phyloP scores from a whole-genome alignment of 64 coral and sea anemone genomes.

The Porites lutea region DNA sequence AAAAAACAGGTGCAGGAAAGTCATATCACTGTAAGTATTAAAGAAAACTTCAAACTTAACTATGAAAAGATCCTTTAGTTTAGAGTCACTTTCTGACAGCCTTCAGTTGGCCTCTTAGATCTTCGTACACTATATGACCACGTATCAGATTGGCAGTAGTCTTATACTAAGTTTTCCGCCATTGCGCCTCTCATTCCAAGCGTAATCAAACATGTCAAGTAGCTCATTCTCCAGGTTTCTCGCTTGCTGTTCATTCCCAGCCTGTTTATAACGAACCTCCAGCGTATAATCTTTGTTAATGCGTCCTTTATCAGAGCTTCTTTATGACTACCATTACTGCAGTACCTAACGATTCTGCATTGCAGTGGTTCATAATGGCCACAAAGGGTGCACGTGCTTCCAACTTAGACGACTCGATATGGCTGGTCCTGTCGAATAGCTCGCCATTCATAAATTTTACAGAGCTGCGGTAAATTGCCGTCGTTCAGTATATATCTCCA shows the following conservation, averaged over 20 bases:
- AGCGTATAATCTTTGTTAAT: constrained; percentile 3
- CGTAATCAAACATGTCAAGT: constrained; percentile 29
- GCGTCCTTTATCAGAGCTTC: background rate
- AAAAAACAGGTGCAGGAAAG: no score
- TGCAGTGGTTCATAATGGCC: no score
- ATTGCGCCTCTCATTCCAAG: constrained; percentile 20
- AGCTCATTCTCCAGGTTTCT: constrained; percentile 19
- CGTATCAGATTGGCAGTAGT: no score
- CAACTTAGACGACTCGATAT: constrained; percentile 14
- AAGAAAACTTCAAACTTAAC: no score
- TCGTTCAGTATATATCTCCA: background rate
- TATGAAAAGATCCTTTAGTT: no score
- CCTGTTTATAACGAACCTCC: background rate
- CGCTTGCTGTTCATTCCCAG: background rate
- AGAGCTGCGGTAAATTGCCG: background rate
- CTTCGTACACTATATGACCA: no score
- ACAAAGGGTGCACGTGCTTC: background rate
- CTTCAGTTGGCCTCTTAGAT: no score
- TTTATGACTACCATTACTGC: constrained; percentile 6
- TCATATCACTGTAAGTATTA: no score
- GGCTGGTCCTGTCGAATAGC: background rate
- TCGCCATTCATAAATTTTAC: constrained; percentile 22
- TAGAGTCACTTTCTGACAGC: no score
- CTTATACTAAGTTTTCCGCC: background rate
- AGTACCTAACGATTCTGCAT: background rate